A percentile compares a stretch with the other conserved stretches of the same genome.
Evolutionary conservation across 2,888 invertebrate genomes (phyloP).

Genomic region (Amphipyra tragopoginis): DNA sequence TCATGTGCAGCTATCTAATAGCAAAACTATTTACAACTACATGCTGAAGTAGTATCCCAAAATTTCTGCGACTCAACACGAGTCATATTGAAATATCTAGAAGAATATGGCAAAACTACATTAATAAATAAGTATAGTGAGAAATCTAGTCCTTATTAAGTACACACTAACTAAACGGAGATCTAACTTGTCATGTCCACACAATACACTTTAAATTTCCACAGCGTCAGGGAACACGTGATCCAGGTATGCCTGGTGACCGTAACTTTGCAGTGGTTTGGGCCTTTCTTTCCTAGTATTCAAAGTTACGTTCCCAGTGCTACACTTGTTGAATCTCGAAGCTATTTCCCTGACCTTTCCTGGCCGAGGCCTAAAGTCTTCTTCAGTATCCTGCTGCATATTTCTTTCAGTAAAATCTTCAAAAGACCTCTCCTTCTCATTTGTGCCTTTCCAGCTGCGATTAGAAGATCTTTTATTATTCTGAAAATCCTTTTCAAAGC

Average conservation of each 20-base stretch:
- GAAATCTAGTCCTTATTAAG: constrained; percentile 60
- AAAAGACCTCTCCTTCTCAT: constrained; percentile 66
- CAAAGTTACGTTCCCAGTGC: constrained; percentile 68
- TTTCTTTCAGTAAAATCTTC: constrained; percentile 60
- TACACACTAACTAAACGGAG: constrained; percentile 59
- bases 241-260: constrained; percentile 90
- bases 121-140: constrained; percentile 64
- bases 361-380: constrained; percentile 76
- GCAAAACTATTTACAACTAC: constrained; percentile 55
- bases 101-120: constrained; percentile 66
- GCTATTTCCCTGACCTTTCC: constrained; percentile 87
- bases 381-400: constrained; percentile 37
- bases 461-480: constrained; percentile 70
- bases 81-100: constrained; percentile 50
- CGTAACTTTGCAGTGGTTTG: constrained; percentile 89
- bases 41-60: constrained; percentile 49
- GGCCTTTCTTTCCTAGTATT: constrained; percentile 84
- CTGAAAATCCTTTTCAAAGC: constrained; percentile 57
- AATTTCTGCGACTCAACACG: constrained; percentile 34
- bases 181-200: constrained; percentile 61
- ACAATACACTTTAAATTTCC: constrained; percentile 75
- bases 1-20: constrained; percentile 57
- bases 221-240: constrained; percentile 90
- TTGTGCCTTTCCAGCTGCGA: constrained; percentile 66
- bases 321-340: constrained; percentile 81